These are phyloP conservation scores for Peromyscus attwateri DNA, from an alignment of 2,797 vertebrate genomes.

Conservation along the genomic window DNA sequence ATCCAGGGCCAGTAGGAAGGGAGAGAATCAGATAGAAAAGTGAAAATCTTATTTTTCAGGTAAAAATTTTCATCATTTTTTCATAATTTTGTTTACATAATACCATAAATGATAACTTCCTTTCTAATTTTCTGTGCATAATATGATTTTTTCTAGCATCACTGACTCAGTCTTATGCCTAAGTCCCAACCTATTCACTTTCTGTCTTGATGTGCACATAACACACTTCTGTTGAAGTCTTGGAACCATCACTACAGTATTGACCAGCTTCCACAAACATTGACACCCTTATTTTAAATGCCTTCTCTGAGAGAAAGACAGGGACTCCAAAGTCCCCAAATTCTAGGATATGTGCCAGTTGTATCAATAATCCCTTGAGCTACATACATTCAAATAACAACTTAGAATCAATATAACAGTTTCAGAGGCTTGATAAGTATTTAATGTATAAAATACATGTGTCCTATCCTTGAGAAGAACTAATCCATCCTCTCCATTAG, in stretches of 20 bases:
- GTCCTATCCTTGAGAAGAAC: background rate
- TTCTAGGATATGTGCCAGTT: background rate
- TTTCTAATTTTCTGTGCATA: background rate
- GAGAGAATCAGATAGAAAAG: background rate
- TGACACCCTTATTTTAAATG: background rate
- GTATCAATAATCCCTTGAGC: background rate
- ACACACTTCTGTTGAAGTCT: background rate
- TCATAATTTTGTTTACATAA: background rate
- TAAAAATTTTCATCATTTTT: background rate
- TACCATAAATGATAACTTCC: background rate
- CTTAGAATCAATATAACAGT: background rate
- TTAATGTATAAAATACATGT: background rate
- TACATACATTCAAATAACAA: background rate
- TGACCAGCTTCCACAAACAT: background rate
- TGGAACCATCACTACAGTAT: background rate
- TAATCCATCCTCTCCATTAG: background rate
- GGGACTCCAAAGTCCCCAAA: background rate
- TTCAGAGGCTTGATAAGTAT: background rate
- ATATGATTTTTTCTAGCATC: background rate
- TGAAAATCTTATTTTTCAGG: background rate
- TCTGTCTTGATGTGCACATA: background rate
- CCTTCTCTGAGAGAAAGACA: background rate
- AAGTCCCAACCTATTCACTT: background rate
- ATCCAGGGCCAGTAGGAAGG: background rate
- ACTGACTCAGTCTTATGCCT: fast-evolving